Evolutionary conservation across 2,888 invertebrate species (phyloP).

Genomic region (Sphaerophoria taeniata): DNA sequence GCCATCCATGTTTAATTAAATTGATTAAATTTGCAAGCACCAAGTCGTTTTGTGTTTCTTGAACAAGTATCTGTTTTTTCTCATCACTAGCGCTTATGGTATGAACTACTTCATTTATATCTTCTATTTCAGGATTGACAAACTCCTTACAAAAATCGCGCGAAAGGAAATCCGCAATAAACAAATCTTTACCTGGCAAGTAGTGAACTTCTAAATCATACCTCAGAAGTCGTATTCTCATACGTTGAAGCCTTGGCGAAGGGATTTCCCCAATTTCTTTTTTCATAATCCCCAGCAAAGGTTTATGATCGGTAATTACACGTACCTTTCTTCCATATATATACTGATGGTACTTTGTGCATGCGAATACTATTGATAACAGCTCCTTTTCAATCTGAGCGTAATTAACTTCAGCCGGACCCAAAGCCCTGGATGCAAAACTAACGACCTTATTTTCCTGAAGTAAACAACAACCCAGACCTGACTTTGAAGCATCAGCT

Average conservation of each 20-base stretch:
- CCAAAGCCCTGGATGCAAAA: constrained; percentile 77
- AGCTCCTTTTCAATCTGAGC: constrained; percentile 81
- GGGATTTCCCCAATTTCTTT: constrained; percentile 77
- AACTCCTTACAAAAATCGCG: constrained; percentile 37
- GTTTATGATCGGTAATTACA: background rate
- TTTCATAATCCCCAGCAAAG: constrained; percentile 75
- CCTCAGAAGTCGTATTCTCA: constrained; percentile 76
- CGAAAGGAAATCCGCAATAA: constrained; percentile 67
- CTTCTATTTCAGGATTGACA: constrained; percentile 48
- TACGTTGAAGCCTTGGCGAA: constrained; percentile 76
- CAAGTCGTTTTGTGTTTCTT: constrained; percentile 33
- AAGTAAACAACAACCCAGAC: constrained; percentile 77
- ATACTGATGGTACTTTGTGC: constrained; percentile 8
- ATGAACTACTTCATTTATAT: constrained; percentile 52
- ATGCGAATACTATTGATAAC: constrained; percentile 76
- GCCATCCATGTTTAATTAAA: constrained; percentile 60
- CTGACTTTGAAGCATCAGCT: constrained; percentile 76
- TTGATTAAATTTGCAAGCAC: constrained; percentile 14
- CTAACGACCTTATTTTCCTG: constrained; percentile 78
- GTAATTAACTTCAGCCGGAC: constrained; percentile 77
- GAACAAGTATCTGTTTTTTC: constrained; percentile 40
- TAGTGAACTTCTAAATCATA: constrained; percentile 68
- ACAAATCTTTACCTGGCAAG: constrained; percentile 64
- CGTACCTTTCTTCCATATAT: no score
- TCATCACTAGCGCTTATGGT: constrained; percentile 53